Base-by-base conservation (phyloP, 2,113 vertebrate species). In the Pheucticus melanocephalus region DNA sequence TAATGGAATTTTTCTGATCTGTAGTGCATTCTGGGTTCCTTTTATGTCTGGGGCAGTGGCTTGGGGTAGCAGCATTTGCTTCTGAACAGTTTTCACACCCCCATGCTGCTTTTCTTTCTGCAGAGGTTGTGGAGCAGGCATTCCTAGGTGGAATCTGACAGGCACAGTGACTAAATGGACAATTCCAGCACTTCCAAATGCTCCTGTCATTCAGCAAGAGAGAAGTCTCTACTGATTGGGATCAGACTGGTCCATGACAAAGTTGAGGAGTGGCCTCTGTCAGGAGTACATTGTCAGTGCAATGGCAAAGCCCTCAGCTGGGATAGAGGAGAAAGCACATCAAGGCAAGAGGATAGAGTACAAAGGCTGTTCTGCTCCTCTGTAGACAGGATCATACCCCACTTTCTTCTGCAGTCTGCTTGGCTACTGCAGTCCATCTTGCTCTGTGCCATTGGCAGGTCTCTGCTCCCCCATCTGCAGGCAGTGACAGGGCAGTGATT, bases 1-100 rank as follows among this genome's bases (percentile, higher is more conserved):
- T 94, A 95, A 82, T 77, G 64, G 82, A 39, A 11, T 79, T 91
- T 91, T 90, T 92, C 84, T 95, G 63, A 91, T 91, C 77, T 82
- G 56, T 70, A 61, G 17, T 25, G 40, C 76, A n/a, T 84, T 89
- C 40, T 84, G 61, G 65, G 44, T 87, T 69, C 54, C 42, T 86
- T 84, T 90, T 87, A 54, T 75, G 70, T 39, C 86, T 92, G 88
- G 42, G 64, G 42, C 87, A 66, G 82, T 54, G 78, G 24, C 68
- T 59, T 66, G 68, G 39, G 63, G 84, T 86, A 86, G 78, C 66
- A 50, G 20, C 14, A 20, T 90, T 95, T 94, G 45, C 71, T 70
- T 85, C 87, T 66, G 63, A 86, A 13, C 30, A n/a, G 15, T 51
- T 95, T 89, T 88, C 71, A 65, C 81, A 44, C 53, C 21, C 91